Base-by-base conservation (phyloP, 2,113 vertebrate genomes). In the Macquaria australasica region DNA sequence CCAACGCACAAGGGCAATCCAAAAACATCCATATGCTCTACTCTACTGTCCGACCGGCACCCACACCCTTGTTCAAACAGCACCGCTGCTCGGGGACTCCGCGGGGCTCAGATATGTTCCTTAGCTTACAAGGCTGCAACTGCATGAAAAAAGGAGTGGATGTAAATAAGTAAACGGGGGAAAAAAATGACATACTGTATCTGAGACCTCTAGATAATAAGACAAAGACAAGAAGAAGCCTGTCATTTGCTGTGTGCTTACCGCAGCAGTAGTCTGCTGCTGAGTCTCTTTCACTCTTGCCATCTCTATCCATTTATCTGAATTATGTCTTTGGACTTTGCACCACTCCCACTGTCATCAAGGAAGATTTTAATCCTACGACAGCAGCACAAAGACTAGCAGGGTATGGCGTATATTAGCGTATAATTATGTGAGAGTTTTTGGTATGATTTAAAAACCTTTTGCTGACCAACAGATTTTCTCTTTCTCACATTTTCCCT, bases 1-100 rank as follows among this genome's bases (percentile, higher is more conserved):
- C 81, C 85, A 37, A 58, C 77, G 79, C 88, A 80, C 73, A 68
- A 88, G 89, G 91, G 90, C 89, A 82, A 86, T 84, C 93, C 85
- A 55, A 80, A 86, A 87, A 87, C 92, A 90, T 92, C 92, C 89
- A 75, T 90, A 87, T 81, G 89, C 82, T 89, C 53, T 21, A 45
- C 82, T 89, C 53, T 21, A 45, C 78, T 76, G 68, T 80, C 81
- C 51, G 41, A 86, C 41, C 11, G 45, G 39, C 81, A 58, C 62
- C 79, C 50, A 58, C 69, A 39, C 77, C 82, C 67, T 28, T 11
- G 7, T 63, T 77, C 41, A 55, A 64, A 67, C 34, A 74, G 64
- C 62, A 34, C 75, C 9, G 39, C 63, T 55, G 69, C 68, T 77
- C 5, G 37, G 62, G 58, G 63, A 56, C 74, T 83, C 70, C 48